phyloP scores from a whole-genome alignment of 2,797 vertebrate species.

The Pipistrellus nathusii region DNA sequence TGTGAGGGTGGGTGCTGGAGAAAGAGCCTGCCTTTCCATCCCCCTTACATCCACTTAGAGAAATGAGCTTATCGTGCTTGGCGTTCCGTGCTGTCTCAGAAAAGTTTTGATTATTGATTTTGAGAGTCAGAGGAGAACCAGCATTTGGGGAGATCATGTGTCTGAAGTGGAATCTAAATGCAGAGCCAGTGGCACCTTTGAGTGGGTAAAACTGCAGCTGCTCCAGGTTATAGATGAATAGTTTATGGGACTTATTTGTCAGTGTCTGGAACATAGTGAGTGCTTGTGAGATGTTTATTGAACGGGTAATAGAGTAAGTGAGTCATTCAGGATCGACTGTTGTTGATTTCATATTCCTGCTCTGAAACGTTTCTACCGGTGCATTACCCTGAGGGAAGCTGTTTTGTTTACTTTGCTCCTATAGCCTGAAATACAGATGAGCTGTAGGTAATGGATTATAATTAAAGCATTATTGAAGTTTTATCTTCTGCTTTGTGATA shows the following conservation, averaged over 20 bases:
- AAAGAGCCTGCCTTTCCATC: background rate
- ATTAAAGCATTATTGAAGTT: background rate
- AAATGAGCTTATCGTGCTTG: background rate
- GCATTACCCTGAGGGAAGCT: background rate
- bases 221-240: background rate
- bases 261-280: background rate
- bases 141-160: background rate
- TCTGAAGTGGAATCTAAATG: background rate
- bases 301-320: background rate
- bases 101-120: conserved; percentile 39
- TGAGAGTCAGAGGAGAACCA: background rate
- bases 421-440: background rate
- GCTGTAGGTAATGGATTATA: background rate
- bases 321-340: background rate
- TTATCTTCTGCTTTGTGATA: conserved; percentile 41
- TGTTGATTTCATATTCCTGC: background rate
- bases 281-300: background rate
- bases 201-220: background rate
- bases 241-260: background rate
- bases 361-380: background rate
- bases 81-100: background rate
- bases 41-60: background rate
- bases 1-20: background rate
- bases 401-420: conserved; percentile 41
- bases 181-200: background rate